phyloP scores from a whole-genome alignment of 2,888 invertebrate genomes.

The Eilema sororculum region DNA sequence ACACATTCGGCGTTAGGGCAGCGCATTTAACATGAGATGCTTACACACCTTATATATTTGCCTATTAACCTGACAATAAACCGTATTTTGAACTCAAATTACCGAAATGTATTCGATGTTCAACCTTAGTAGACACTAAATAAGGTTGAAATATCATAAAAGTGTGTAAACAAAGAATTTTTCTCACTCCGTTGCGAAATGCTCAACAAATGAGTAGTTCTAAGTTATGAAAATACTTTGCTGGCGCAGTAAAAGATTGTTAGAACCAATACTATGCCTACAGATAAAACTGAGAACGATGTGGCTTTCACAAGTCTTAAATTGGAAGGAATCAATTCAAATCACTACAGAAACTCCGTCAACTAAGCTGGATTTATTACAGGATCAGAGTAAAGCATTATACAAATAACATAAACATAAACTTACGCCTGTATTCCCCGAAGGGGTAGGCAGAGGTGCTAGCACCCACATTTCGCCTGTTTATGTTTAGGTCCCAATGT shows the following conservation, averaged over 20 bases:
- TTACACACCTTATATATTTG: slow-evolving; percentile 29
- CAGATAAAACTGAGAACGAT: background rate
- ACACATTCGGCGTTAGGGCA: slow-evolving; percentile 17
- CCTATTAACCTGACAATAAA: slow-evolving; percentile 45
- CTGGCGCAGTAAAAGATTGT: background rate
- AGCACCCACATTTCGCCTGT: no score
- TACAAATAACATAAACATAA: no score
- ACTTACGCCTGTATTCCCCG: no score
- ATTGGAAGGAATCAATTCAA: background rate
- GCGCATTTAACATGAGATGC: slow-evolving; percentile 23
- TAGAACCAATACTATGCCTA: background rate
- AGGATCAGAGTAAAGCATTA: background rate
- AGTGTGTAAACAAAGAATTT: slow-evolving; percentile 38
- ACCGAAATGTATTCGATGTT: background rate
- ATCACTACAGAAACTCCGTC: background rate
- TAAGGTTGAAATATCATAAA: background rate
- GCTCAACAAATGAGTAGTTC: slow-evolving; percentile 37
- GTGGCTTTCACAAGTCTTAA: background rate
- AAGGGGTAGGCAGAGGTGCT: no score
- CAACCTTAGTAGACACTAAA: background rate
- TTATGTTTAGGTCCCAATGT: no score
- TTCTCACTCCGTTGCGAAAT: slow-evolving; percentile 54
- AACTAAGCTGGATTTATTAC: background rate
- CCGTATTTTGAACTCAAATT: slow-evolving; percentile 22
- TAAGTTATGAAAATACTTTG: slow-evolving; percentile 28